Evolutionary conservation across 2,888 invertebrate species (phyloP).

Genomic region (Athalia circularis): DNA sequence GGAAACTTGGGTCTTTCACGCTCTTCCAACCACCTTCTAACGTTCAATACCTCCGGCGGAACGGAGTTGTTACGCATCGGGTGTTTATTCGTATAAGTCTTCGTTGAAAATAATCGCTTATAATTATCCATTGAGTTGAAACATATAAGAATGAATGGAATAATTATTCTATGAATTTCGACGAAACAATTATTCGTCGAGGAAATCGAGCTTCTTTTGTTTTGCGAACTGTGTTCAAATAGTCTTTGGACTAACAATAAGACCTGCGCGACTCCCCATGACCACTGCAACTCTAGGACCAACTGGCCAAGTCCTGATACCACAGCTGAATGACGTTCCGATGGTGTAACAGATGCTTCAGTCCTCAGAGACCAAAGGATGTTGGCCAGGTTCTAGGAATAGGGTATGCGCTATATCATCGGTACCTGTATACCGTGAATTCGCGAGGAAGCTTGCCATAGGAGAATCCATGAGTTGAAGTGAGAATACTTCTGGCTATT

Average conservation of each 20-base stretch:
- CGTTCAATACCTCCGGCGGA: conserved; percentile 15
- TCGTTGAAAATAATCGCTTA: background rate
- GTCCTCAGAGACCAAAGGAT: conserved; percentile 30
- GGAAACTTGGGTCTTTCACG: conserved; percentile 19
- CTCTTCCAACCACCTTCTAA: conserved; percentile 16
- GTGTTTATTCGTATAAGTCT: background rate
- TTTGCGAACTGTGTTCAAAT: conserved; percentile 58
- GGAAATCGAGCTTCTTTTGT: conserved; percentile 48
- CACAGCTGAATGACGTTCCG: conserved; percentile 32
- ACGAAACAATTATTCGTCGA: conserved; percentile 43
- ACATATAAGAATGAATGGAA: background rate
- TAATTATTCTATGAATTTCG: background rate
- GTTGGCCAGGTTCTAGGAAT: background rate
- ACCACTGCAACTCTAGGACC: conserved; percentile 15
- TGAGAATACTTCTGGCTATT: no score
- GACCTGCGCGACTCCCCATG: conserved; percentile 8
- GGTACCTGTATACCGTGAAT: no score
- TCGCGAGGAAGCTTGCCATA: no score
- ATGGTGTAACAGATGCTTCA: conserved; percentile 27
- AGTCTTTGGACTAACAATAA: conserved; percentile 37
- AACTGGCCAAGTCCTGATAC: conserved; percentile 32
- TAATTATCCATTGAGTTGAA: conserved; percentile 16
- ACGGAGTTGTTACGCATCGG: conserved; percentile 6
- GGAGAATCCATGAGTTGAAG: no score
- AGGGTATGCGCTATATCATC: background rate